Evolutionary conservation across 2,888 invertebrate genomes (phyloP).

Genomic region (Odontocerum albicorne): DNA sequence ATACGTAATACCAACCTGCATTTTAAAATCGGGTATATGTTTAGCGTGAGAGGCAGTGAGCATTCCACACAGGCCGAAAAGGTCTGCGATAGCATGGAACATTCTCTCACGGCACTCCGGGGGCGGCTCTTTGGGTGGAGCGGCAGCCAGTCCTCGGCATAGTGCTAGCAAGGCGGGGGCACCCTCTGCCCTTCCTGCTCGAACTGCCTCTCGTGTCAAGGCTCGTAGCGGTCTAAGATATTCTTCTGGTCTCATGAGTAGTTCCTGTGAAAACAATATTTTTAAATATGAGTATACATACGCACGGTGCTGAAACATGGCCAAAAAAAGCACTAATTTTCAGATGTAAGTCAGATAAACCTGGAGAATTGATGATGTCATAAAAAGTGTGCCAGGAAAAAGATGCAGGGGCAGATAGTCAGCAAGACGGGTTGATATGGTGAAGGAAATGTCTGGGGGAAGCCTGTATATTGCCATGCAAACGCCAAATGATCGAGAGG

Average conservation of each 20-base stretch:
- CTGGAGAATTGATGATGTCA: too few species aligned
- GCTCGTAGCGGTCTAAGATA: constrained; percentile 84
- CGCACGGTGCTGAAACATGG: too few species aligned
- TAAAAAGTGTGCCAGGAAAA: too few species aligned
- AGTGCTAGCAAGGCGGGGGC: constrained; percentile 78
- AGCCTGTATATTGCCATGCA: too few species aligned
- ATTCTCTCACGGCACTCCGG: constrained; percentile 77
- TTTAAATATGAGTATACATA: not conserved
- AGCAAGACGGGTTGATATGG: too few species aligned
- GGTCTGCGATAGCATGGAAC: constrained; percentile 80
- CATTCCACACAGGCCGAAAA: constrained; percentile 83
- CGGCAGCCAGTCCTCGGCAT: constrained; percentile 74
- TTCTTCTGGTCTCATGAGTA: constrained; percentile 86
- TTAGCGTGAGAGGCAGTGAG: constrained; percentile 67
- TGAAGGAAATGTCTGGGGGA: too few species aligned
- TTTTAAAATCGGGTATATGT: constrained; percentile 51
- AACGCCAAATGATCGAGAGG: too few species aligned
- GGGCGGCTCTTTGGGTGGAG: constrained; percentile 61
- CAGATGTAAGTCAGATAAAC: too few species aligned
- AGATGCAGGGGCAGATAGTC: too few species aligned
- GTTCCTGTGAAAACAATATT: constrained; percentile 61
- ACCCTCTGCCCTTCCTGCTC: constrained; percentile 79
- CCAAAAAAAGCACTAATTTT: too few species aligned
- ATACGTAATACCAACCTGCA: constrained; percentile 39
- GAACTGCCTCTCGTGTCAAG: constrained; percentile 84